These are phyloP conservation scores for Cotesia vestalis DNA, from an alignment of 1,140 invertebrate genomes.

Conservation along the genomic window DNA sequence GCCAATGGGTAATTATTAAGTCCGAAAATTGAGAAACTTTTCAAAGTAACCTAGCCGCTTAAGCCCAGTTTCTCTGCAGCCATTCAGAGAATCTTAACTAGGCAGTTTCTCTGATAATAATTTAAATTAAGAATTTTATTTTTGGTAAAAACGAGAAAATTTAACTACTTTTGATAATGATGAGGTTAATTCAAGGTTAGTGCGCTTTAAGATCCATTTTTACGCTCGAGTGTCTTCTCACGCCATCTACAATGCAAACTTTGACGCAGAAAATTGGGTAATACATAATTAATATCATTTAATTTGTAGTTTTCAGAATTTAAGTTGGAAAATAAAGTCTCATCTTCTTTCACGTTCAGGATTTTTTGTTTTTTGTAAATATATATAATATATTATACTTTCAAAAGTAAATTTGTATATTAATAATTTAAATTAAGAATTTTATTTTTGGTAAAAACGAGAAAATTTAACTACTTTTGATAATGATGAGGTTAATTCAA, in stretches of 20 bases:
- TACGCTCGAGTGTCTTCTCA: too few species aligned
- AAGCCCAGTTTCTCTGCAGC: conserved; percentile 63
- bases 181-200: background rate
- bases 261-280: too few species aligned
- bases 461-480: too few species aligned
- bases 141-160: background rate
- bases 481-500: too few species aligned
- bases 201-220: too few species aligned
- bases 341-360: background rate
- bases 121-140: background rate
- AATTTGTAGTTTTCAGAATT: too few species aligned
- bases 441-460: too few species aligned
- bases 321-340: background rate
- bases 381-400: background rate
- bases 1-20: background rate
- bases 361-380: too few species aligned
- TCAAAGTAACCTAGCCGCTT: conserved; percentile 52
- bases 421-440: too few species aligned
- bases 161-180: background rate
- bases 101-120: conserved; percentile 46
- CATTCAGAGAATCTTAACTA: conserved; percentile 63
- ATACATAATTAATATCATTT: too few species aligned
- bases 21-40: conserved; percentile 46
- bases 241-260: too few species aligned
- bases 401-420: conserved; percentile 26